Percentiles rank a stretch among this genome's conserved stretches.
Evolutionary conservation across 2,888 invertebrate species (phyloP).

Genomic region (Erebia ligea): DNA sequence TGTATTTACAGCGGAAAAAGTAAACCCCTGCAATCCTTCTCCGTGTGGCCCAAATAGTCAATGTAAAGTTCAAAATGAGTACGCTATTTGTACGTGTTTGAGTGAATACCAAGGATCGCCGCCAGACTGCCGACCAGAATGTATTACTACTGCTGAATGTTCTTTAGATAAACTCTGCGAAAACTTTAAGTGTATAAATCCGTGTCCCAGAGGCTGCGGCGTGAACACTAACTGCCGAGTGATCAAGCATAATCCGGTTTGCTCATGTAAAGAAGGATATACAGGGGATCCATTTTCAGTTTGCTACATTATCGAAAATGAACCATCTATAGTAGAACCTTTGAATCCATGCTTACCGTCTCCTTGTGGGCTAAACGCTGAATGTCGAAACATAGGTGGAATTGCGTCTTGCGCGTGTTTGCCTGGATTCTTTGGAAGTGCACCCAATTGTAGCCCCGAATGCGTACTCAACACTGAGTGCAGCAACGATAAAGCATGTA

Average conservation of each 20-base stretch:
- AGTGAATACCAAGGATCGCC: conserved; percentile 87
- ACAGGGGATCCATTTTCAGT: conserved; percentile 86
- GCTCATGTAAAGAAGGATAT: conserved; percentile 84
- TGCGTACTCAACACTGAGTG: conserved; percentile 90
- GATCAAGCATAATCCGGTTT: conserved; percentile 88
- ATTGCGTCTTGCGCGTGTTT: conserved; percentile 87
- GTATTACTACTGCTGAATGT: conserved; percentile 87
- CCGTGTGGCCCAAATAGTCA: conserved; percentile 91
- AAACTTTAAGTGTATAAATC: conserved; percentile 87
- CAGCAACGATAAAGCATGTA: conserved; percentile 87
- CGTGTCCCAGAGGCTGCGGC: conserved; percentile 88
- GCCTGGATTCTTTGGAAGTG: conserved; percentile 86
- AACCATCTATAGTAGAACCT: conserved; percentile 52
- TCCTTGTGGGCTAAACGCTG: conserved; percentile 89
- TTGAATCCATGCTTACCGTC: conserved; percentile 88
- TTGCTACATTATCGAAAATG: conserved; percentile 62
- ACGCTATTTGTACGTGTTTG: conserved; percentile 89
- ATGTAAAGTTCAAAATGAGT: conserved; percentile 80
- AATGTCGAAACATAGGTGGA: conserved; percentile 81
- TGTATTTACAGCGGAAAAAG: conserved; percentile 59
- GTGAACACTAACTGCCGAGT: conserved; percentile 87
- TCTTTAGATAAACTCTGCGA: conserved; percentile 85
- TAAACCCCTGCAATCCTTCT: conserved; percentile 85
- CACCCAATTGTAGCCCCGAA: conserved; percentile 90
- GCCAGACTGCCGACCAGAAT: conserved; percentile 87